A percentile compares a stretch with the other conserved stretches of the same genome.
These are phyloP conservation scores for Eupelmus urozonus DNA, from an alignment of 2,888 invertebrate genomes.

Conservation along the genomic window DNA sequence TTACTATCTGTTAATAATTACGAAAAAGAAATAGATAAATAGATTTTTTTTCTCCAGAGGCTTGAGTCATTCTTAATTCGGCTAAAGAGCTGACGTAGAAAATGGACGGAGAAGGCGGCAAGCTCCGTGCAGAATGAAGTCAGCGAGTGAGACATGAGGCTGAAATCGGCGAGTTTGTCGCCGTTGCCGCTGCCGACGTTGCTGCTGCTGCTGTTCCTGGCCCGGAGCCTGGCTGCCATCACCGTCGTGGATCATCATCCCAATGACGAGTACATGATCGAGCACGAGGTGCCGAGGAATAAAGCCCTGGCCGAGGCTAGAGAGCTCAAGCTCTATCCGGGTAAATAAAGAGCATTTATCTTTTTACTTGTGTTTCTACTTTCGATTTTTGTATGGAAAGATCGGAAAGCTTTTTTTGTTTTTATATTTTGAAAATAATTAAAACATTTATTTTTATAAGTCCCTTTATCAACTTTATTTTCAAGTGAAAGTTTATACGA, in stretches of 20 bases:
- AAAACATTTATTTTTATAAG: too few species aligned
- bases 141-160: not conserved
- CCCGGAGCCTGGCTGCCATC: slow-evolving; percentile 67
- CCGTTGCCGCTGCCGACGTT: not conserved
- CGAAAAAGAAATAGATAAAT: too few species aligned
- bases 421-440: too few species aligned
- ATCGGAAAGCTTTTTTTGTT: too few species aligned
- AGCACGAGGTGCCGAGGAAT: slow-evolving; percentile 81
- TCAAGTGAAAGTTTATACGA: too few species aligned
- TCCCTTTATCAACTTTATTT: too few species aligned
- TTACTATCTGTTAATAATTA: too few species aligned
- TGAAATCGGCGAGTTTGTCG: not conserved
- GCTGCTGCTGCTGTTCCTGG: slow-evolving; percentile 59
- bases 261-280: slow-evolving; percentile 82
- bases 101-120: not conserved
- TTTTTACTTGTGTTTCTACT: too few species aligned
- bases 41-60: too few species aligned
- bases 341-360: slow-evolving; percentile 71
- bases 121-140: not conserved
- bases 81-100: too few species aligned
- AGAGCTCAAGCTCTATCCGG: slow-evolving; percentile 76
- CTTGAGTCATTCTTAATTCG: too few species aligned
- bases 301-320: slow-evolving; percentile 80
- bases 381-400: too few species aligned
- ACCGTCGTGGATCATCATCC: slow-evolving; percentile 71